Percentiles rank a stretch among this genome's conserved stretches.
Evolutionary conservation across 2,797 vertebrate genomes (phyloP).

Genomic region (Sebastolobus altivelis): DNA sequence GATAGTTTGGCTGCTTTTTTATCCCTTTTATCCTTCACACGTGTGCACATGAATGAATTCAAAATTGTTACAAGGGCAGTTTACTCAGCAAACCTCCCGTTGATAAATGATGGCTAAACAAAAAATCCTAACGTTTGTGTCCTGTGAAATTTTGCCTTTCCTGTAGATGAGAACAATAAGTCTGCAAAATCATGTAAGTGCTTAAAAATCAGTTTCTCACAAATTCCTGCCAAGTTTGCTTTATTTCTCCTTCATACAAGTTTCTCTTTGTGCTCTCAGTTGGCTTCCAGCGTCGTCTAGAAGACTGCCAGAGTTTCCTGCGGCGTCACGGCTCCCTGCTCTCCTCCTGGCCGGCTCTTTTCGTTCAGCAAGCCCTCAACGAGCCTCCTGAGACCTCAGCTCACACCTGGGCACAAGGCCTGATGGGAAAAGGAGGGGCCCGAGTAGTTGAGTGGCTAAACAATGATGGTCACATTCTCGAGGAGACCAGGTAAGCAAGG

Average conservation of each 20-base stretch:
- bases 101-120: not conserved
- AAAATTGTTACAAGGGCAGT: not conserved
- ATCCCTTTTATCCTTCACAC: not conserved
- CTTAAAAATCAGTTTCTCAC: not conserved
- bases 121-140: not conserved
- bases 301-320: constrained; percentile 83
- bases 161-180: constrained; percentile 39
- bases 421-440: constrained; percentile 59
- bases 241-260: not conserved
- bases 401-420: constrained; percentile 81
- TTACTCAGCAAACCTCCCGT: not conserved
- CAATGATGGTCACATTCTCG: constrained; percentile 33
- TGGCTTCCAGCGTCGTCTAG: constrained; percentile 21
- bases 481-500: constrained; percentile 68
- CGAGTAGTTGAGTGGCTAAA: constrained; percentile 79
- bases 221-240: not conserved
- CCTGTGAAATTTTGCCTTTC: constrained; percentile 6
- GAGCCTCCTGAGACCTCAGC: constrained; percentile 77
- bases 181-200: constrained; percentile 38
- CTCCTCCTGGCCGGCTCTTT: constrained; percentile 85
- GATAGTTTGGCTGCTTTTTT: not conserved
- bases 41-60: not conserved
- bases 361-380: constrained; percentile 89
- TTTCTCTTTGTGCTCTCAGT: constrained; percentile 40
- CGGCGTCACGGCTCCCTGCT: constrained; percentile 81